Percentiles rank a stretch among this genome's conserved stretches.
Conservation (phyloP, 1,140 invertebrate species). For the Drosophila biarmipes region DNA sequence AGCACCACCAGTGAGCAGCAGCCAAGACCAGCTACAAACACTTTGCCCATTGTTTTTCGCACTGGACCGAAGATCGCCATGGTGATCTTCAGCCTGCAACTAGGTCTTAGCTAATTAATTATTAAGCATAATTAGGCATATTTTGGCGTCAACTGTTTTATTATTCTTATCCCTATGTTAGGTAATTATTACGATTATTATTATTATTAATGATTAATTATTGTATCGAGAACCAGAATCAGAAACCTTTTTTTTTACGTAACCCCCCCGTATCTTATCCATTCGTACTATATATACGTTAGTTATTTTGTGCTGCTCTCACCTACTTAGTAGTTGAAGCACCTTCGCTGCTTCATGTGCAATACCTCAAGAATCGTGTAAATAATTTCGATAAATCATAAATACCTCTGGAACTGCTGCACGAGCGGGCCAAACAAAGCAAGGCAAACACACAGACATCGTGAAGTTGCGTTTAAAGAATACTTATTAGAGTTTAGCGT, state of each 20-base stretch:
- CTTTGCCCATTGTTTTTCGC: constrained; percentile 59
- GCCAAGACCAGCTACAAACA: constrained; percentile 71
- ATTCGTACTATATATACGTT: constrained; percentile 16
- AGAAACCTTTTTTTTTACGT: constrained; percentile 29
- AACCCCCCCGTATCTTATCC: constrained; percentile 1
- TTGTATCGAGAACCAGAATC: background rate
- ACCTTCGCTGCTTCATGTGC: constrained; percentile 70
- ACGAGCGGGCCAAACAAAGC: constrained; percentile 21
- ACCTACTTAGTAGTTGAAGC: constrained; percentile 71
- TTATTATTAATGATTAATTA: constrained; percentile 1
- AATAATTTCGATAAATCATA: constrained; percentile 54
- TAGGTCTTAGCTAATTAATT: constrained; percentile 30
- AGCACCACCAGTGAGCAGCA: constrained; percentile 5
- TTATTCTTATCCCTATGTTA: constrained; percentile 37
- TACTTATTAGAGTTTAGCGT: constrained; percentile 65
- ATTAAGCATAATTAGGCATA: constrained; percentile 39
- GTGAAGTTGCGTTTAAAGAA: constrained; percentile 48
- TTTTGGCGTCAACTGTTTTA: constrained; percentile 48
- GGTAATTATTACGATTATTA: constrained; percentile 20
- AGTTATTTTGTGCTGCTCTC: constrained; percentile 55
- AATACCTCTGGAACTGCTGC: constrained; percentile 49
- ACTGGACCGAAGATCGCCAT: constrained; percentile 3
- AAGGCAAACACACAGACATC: constrained; percentile 8
- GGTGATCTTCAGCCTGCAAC: background rate
- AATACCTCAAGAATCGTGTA: constrained; percentile 71